Evolutionary conservation across 1,140 invertebrate species (phyloP).

Genomic region (Saccostrea echinata): DNA sequence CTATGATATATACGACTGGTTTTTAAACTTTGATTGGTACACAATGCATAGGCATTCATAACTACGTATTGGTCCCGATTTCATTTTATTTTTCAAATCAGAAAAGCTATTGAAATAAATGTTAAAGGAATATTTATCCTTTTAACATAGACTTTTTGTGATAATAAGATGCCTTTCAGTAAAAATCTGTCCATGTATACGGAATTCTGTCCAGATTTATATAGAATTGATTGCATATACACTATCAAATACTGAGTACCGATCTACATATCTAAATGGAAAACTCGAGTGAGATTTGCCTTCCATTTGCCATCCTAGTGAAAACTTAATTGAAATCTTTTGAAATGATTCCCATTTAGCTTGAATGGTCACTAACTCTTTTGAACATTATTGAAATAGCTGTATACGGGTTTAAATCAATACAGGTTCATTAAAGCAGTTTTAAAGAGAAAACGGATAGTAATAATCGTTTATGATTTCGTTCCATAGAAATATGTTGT

Average conservation of each 20-base stretch:
- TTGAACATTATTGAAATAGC: constrained; percentile 1
- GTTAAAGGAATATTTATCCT: not conserved
- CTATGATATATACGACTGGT: not conserved
- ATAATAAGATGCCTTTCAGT: not conserved
- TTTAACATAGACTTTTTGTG: not conserved
- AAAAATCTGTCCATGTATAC: not conserved
- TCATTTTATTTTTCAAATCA: not conserved
- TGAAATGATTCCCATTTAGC: not conserved
- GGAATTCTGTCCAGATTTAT: not conserved
- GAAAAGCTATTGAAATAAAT: not conserved
- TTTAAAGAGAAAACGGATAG: not conserved
- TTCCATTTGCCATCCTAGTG: constrained; percentile 30
- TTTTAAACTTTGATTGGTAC: constrained; percentile 7
- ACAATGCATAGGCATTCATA: constrained; percentile 18
- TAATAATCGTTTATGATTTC: not conserved
- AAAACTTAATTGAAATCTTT: constrained; percentile 6
- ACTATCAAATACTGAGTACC: not conserved
- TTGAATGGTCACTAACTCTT: not conserved
- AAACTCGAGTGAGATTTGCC: constrained; percentile 14
- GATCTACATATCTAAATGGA: not conserved
- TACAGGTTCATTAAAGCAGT: not conserved
- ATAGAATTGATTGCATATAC: not conserved
- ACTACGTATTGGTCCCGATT: not conserved
- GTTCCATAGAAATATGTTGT: not conserved
- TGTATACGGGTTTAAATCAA: not conserved